phyloP scores from a whole-genome alignment of 2,888 invertebrate species.

The Unio pictorum region DNA sequence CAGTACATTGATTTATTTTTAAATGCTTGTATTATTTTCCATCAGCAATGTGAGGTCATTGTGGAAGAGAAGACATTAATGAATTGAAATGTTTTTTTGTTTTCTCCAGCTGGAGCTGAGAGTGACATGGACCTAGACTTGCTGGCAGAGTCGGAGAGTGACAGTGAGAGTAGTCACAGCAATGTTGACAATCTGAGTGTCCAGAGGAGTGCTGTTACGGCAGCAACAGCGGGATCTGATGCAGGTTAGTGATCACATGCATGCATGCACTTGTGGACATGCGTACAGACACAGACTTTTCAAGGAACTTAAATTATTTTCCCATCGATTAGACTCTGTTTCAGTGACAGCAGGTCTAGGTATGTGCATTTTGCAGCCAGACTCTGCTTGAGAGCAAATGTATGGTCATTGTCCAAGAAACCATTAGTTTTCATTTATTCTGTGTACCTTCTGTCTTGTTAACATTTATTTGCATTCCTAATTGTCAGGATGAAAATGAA shows the following conservation, averaged over 20 bases:
- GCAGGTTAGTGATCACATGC: constrained; percentile 77
- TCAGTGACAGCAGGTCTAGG: too few species aligned
- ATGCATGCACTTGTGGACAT: too few species aligned
- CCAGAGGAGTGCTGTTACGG: constrained; percentile 92
- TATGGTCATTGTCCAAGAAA: too few species aligned
- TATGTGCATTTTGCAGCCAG: too few species aligned
- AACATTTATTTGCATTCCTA: too few species aligned
- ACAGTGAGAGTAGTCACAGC: constrained; percentile 77
- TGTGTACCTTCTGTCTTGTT: too few species aligned
- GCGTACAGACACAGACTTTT: too few species aligned
- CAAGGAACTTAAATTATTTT: too few species aligned
- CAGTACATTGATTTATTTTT: neutral
- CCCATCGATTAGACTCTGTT: too few species aligned
- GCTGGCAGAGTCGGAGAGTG: constrained; percentile 93
- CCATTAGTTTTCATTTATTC: too few species aligned
- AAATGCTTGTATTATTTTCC: neutral
- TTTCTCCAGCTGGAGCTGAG: constrained; percentile 75
- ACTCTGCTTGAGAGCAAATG: too few species aligned
- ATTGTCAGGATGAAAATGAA: too few species aligned
- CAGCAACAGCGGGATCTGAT: constrained; percentile 94
- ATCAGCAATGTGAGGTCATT: neutral
- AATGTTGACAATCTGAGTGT: constrained; percentile 84
- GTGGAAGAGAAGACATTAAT: neutral
- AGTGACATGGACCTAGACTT: constrained; percentile 88
- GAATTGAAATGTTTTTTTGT: neutral